These are phyloP conservation scores for Amiota mariae DNA, from an alignment of 2,888 invertebrate genomes.

Conservation along the genomic window DNA sequence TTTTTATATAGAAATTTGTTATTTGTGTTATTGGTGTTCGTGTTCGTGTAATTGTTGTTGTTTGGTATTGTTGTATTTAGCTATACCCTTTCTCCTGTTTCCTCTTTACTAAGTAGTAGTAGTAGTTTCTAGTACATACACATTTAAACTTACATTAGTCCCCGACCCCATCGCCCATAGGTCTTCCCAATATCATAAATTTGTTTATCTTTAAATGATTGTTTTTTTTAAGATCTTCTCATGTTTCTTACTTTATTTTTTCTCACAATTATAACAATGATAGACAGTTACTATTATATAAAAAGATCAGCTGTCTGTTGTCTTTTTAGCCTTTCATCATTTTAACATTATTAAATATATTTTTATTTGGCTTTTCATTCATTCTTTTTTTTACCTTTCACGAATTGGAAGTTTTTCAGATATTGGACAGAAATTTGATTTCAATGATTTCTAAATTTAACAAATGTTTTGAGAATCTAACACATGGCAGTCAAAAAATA, in stretches of 20 bases:
- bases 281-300: conserved; percentile 1
- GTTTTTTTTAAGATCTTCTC: conserved; percentile 34
- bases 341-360: neutral
- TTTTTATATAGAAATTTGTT: conserved; percentile 47
- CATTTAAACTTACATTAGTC: too few species aligned
- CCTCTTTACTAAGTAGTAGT: too few species aligned
- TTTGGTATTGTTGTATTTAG: conserved; percentile 45
- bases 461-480: too few species aligned
- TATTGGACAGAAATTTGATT: too few species aligned
- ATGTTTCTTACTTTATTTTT: neutral
- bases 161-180: neutral
- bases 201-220: conserved; percentile 57
- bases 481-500: too few species aligned
- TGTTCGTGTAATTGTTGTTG: conserved; percentile 37
- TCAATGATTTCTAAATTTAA: too few species aligned
- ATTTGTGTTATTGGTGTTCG: conserved; percentile 28
- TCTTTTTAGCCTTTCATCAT: too few species aligned
- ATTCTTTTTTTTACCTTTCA: neutral
- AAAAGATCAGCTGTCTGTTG: too few species aligned
- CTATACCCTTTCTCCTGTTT: conserved; percentile 25
- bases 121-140: too few species aligned
- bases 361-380: neutral
- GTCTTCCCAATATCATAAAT: conserved; percentile 24
- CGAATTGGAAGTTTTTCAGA: too few species aligned
- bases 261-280: conserved; percentile 19